phyloP scores from a whole-genome alignment of 2,888 invertebrate species.

The Athetis lepigone region DNA sequence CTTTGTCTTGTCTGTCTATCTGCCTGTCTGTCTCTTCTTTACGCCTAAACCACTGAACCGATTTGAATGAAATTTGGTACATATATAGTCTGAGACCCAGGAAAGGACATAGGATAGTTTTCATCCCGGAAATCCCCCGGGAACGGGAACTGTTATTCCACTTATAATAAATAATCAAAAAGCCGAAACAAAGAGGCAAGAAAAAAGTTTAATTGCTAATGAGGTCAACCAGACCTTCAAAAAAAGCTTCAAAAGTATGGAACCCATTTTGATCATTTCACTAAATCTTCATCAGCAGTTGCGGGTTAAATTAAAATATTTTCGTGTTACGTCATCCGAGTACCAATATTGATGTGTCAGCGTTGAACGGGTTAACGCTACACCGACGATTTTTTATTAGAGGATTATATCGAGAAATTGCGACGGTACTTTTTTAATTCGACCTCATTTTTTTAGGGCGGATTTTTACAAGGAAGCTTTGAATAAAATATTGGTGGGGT shows the following conservation, averaged over 20 bases:
- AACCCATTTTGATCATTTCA: constrained; percentile 17
- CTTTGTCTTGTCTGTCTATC: too few relatives aligned
- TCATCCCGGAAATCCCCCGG: too few relatives aligned
- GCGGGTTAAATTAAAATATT: constrained; percentile 48
- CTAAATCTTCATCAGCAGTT: constrained; percentile 25
- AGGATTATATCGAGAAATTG: constrained; percentile 53
- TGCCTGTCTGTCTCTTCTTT: too few relatives aligned
- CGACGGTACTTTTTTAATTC: constrained; percentile 46
- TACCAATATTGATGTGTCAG: constrained; percentile 57
- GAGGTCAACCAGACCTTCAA: too few relatives aligned
- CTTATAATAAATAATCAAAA: too few relatives aligned
- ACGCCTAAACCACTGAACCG: too few relatives aligned
- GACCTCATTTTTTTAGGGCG: constrained; percentile 31
- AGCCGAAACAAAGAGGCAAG: too few relatives aligned
- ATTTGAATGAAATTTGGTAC: too few relatives aligned
- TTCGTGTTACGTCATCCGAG: constrained; percentile 34
- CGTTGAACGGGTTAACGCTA: constrained; percentile 41
- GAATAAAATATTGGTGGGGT: constrained; percentile 33
- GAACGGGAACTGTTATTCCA: too few relatives aligned
- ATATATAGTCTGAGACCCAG: too few relatives aligned
- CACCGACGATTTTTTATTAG: constrained; percentile 52
- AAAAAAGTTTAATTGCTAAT: too few relatives aligned
- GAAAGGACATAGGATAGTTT: too few relatives aligned
- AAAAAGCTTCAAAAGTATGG: background rate
- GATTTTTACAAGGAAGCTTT: constrained; percentile 38